These are phyloP conservation scores for Epistrophe eligans DNA, from an alignment of 2,888 invertebrate genomes.

Conservation along the genomic window DNA sequence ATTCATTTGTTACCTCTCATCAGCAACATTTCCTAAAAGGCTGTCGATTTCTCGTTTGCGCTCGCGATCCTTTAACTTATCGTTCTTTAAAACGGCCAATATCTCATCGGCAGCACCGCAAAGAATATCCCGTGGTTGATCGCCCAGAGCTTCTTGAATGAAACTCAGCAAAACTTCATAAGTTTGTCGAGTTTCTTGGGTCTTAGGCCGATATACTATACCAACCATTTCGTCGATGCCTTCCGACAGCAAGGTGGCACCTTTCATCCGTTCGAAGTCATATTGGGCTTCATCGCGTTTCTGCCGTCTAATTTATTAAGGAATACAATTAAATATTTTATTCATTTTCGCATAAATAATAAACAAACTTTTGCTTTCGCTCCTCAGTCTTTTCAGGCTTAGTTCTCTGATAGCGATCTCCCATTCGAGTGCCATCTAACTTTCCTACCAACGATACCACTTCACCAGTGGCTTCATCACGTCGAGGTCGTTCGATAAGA, in stretches of 20 bases:
- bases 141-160: conserved; percentile 98
- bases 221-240: conserved; percentile 97
- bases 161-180: conserved; percentile 98
- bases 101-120: conserved; percentile 99
- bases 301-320: conserved; percentile 86
- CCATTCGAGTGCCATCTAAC: conserved; percentile 96
- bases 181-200: conserved; percentile 98
- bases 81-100: conserved; percentile 96
- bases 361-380: conserved; percentile 93
- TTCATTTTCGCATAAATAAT: background rate
- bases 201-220: conserved; percentile 97
- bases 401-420: conserved; percentile 96
- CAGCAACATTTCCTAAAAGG: conserved; percentile 92
- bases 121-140: conserved; percentile 97
- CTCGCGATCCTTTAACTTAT: conserved; percentile 95
- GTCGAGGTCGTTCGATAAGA: conserved; percentile 96
- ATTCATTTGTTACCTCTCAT: conserved; percentile 86
- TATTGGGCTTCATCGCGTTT: conserved; percentile 97
- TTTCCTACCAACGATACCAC: conserved; percentile 97
- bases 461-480: conserved; percentile 99
- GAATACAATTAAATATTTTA: conserved; percentile 25
- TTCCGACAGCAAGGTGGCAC: conserved; percentile 92
- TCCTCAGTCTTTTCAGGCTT: conserved; percentile 97
- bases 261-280: conserved; percentile 95
- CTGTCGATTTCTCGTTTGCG: conserved; percentile 96